Evolutionary conservation across 2,888 invertebrate species (phyloP), one percentile per base, ranked within the genome.

Genomic region (Sympetrum striolatum): DNA sequence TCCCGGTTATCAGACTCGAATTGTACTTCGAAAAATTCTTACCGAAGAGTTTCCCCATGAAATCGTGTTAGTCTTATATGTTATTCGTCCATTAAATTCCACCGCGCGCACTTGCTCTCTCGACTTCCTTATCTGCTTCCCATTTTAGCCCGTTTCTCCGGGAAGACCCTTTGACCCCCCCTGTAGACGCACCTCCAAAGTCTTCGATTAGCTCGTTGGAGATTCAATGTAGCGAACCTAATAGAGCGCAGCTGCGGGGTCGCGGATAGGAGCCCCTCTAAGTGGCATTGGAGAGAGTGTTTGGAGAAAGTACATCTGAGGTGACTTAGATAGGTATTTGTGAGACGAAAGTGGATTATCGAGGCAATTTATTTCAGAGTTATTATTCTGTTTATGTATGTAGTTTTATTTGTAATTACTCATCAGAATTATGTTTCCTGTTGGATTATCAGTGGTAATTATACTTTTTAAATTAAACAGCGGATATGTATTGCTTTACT

Each of bases 171-270:
- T 8, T 86, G 86, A 86, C 86, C 86, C 44, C 22, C 37, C 5
- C 35, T 80, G n/a, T n/a, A 35, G 31, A 37, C 80, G 80, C 37
- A 31, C 58, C 82, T 82, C 58, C 53, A 35, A 58, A 22, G 86
- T 10, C 58, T 86, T 86, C 86, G 86, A 86, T 86, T 86, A 86
- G 86, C 58, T 86, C 86, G 86, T 86, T 86, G 86, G 60, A n/a
- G 86, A 86, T 86, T 86, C 86, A 86, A 86, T 86, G 86, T 86
- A 86, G 86, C 86, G 86, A 64, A 86, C 37, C 64, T 86, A 86
- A 86, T 86, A 64, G 86, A 86, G 86, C 86, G 60, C 86, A 86
- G 86, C 86, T 86, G 86, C 86, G 64, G 37, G 37, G 60, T 37
- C 86, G 60, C 58, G 31, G 82, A 37, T 48, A 53, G 86, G 12